Conservation (phyloP, 37 sponge, comb jelly and placozoan genomes). For the Haliclona indistincta region DNA sequence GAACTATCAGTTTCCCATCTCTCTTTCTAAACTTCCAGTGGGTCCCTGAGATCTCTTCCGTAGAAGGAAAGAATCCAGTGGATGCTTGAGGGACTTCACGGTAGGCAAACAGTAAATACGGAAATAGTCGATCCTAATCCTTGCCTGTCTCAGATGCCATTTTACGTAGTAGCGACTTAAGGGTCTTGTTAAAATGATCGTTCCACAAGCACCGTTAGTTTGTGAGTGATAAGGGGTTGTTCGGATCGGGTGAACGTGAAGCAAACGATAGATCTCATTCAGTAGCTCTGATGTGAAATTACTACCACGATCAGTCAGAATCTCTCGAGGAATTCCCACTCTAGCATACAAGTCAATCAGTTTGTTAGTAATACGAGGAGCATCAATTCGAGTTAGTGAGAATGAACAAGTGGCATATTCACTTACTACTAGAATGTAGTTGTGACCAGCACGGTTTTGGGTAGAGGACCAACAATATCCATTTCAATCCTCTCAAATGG, state of each 20-base stretch:
- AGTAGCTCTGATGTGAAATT: constrained; percentile 47
- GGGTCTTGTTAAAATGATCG: constrained; percentile 36
- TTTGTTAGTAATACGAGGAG: constrained; percentile 32
- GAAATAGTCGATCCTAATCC: constrained; percentile 10
- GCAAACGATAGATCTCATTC: constrained; percentile 33
- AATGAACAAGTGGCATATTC: constrained; percentile 32
- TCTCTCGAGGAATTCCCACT: constrained; percentile 39
- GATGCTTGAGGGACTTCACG: constrained; percentile 51
- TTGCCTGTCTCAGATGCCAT: not conserved
- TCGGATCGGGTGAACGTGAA: constrained; percentile 18
- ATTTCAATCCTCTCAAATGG: constrained; percentile 18
- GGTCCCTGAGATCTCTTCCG: constrained; percentile 14
- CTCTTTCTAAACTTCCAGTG: constrained; percentile 29
- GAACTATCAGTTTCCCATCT: not conserved
- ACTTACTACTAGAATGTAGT: constrained; percentile 19
- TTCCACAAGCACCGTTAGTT: constrained; percentile 42
- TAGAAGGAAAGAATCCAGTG: constrained; percentile 48
- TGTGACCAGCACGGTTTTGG: not conserved
- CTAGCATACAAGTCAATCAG: constrained; percentile 24
- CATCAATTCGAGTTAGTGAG: constrained; percentile 31
- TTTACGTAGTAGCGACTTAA: constrained; percentile 25
- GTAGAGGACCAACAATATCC: constrained; percentile 30
- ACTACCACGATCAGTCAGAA: constrained; percentile 31
- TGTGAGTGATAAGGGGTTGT: constrained; percentile 58
- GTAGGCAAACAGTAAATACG: constrained; percentile 32